Conservation (phyloP, 2,888 invertebrate genomes). For the Ichneumon xanthorius region DNA sequence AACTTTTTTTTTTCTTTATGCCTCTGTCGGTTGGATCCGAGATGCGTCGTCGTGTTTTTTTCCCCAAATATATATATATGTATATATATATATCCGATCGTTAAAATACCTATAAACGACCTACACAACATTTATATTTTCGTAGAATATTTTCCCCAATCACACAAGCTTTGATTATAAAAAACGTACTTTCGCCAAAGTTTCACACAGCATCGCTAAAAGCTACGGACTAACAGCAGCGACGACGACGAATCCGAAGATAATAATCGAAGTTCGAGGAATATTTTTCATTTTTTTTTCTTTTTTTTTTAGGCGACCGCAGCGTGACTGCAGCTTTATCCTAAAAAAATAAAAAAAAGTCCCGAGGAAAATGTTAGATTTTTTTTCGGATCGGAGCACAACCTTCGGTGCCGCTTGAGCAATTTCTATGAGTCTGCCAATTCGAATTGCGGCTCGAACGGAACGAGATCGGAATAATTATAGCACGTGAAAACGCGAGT, state of each 20-base stretch:
- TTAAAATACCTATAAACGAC: constrained; percentile 54
- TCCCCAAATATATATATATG: constrained; percentile 16
- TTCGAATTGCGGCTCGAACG: constrained; percentile 7
- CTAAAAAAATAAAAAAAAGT: not conserved
- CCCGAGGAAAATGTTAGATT: constrained; percentile 24
- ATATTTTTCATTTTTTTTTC: constrained; percentile 19
- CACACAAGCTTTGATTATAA: constrained; percentile 67
- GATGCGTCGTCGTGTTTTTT: constrained; percentile 56
- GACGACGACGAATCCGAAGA: constrained; percentile 32
- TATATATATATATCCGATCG: constrained; percentile 42
- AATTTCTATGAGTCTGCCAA: constrained; percentile 44
- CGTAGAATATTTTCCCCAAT: constrained; percentile 43
- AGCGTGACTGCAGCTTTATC: constrained; percentile 13
- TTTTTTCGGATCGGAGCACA: not conserved
- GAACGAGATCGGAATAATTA: not conserved
- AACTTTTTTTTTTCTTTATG: constrained; percentile 24
- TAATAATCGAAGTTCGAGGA: constrained; percentile 46
- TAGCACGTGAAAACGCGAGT: constrained; percentile 4
- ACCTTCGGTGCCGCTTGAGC: constrained; percentile 27
- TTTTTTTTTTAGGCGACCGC: constrained; percentile 20
- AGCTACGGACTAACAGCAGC: constrained; percentile 53
- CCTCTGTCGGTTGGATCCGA: constrained; percentile 49
- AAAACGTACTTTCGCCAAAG: constrained; percentile 66
- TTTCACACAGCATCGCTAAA: constrained; percentile 49
- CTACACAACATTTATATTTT: constrained; percentile 69